phyloP scores from a whole-genome alignment of 2,113 vertebrate genomes.

The Cyanoliseus patagonus region DNA sequence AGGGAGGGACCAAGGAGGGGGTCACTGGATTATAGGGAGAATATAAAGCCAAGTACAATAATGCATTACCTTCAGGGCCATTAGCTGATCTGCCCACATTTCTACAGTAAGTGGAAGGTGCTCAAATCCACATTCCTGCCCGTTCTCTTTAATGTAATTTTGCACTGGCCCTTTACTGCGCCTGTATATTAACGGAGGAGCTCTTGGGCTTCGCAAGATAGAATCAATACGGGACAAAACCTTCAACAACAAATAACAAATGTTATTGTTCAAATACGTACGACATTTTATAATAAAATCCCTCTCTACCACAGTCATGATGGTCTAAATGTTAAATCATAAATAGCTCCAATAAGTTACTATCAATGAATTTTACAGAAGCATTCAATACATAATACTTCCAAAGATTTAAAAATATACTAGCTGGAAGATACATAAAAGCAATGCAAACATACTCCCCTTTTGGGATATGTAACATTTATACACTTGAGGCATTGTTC shows the following conservation, averaged over 20 bases:
- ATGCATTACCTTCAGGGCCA: constrained; percentile 78
- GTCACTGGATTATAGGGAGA: background rate
- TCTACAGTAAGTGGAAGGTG: constrained; percentile 80
- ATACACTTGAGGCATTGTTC: background rate
- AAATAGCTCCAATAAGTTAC: background rate
- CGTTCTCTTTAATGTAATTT: background rate
- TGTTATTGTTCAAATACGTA: background rate
- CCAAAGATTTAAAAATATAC: background rate
- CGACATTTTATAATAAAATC: background rate
- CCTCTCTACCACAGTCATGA: background rate
- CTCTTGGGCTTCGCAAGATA: constrained; percentile 74
- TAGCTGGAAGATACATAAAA: background rate
- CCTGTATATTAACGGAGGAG: constrained; percentile 71
- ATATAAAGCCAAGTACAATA: background rate
- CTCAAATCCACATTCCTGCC: constrained; percentile 72
- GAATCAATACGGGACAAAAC: constrained; percentile 77
- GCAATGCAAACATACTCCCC: background rate
- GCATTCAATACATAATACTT: background rate
- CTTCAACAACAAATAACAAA: constrained; percentile 60
- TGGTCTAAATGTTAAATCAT: background rate
- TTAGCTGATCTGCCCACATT: constrained; percentile 86
- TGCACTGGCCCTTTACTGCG: constrained; percentile 57
- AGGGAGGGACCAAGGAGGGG: background rate
- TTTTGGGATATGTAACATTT: background rate
- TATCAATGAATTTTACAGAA: background rate